Evolutionary conservation across 2,113 vertebrate genomes (phyloP).

Genomic region (Ictalurus punctatus): DNA sequence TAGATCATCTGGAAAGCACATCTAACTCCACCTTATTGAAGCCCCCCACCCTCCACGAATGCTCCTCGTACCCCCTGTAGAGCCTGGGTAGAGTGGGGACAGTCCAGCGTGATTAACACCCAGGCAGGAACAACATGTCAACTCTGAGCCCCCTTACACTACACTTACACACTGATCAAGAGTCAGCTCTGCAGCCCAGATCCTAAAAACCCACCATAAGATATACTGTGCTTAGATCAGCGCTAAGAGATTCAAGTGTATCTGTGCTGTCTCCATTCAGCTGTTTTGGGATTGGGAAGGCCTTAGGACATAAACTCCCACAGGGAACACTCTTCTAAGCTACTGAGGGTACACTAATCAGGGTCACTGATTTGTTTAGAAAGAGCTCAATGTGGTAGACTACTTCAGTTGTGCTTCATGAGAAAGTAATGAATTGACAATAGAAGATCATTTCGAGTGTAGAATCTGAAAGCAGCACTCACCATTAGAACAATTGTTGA

Average conservation of each 20-base stretch:
- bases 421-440: conserved; percentile 50
- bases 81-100: conserved; percentile 54
- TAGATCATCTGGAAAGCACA: conserved; percentile 71
- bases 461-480: not conserved
- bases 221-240: conserved; percentile 28
- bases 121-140: conserved; percentile 53
- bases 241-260: not conserved
- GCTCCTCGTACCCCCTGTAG: conserved; percentile 56
- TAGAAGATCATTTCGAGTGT: not conserved
- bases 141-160: not conserved
- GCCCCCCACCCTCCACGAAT: conserved; percentile 11
- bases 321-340: conserved; percentile 48
- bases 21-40: conserved; percentile 51
- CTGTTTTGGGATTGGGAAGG: conserved; percentile 61
- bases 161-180: conserved; percentile 16
- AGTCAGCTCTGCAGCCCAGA: conserved; percentile 21
- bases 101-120: conserved; percentile 58
- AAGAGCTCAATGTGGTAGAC: conserved; percentile 68
- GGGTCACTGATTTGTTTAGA: conserved; percentile 48
- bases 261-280: conserved; percentile 27
- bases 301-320: conserved; percentile 56
- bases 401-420: conserved; percentile 55
- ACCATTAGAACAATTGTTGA: not conserved
- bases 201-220: not conserved
- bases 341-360: conserved; percentile 38